Percentiles rank a stretch among this genome's conserved stretches.
These are phyloP conservation scores for Lordiphosa collinella DNA, from an alignment of 1,140 invertebrate species.

Conservation along the genomic window DNA sequence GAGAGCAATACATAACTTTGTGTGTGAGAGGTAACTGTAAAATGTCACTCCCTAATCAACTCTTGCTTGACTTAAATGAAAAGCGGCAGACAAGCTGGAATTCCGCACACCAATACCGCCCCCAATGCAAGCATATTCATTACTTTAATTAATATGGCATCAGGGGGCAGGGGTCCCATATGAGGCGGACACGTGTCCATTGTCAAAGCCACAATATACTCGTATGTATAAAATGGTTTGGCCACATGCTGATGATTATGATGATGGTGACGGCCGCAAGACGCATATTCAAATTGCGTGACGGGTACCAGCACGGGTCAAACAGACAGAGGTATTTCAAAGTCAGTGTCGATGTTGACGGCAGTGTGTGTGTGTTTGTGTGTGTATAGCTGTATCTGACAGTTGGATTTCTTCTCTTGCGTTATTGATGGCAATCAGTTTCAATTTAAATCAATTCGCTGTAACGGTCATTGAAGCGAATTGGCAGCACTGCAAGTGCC, in stretches of 20 bases:
- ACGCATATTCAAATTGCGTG: constrained; percentile 64
- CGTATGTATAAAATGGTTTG: constrained; percentile 11
- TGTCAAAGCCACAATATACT: constrained; percentile 17
- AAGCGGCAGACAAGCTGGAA: neutral
- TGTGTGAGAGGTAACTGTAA: no score
- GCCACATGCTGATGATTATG: constrained; percentile 17
- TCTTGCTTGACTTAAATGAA: constrained; percentile 20
- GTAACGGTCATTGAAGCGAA: constrained; percentile 37
- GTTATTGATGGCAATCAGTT: constrained; percentile 55
- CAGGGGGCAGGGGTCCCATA: constrained; percentile 11
- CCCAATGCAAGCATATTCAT: constrained; percentile 27
- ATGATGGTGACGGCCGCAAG: constrained; percentile 33
- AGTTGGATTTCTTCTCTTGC: neutral
- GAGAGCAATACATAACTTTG: no score
- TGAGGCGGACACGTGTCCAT: constrained; percentile 42
- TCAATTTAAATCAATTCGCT: constrained; percentile 60
- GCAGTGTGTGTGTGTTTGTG: neutral
- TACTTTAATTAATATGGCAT: constrained; percentile 32
- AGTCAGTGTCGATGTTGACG: constrained; percentile 18
- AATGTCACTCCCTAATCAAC: constrained; percentile 4
- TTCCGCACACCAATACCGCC: neutral
- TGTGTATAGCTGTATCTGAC: constrained; percentile 4
- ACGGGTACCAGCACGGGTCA: constrained; percentile 14
- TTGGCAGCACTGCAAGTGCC: constrained; percentile 30
- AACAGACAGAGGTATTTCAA: constrained; percentile 46